Evolutionary conservation across 2,797 vertebrate species (phyloP).

Genomic region (Miichthys miiuy): DNA sequence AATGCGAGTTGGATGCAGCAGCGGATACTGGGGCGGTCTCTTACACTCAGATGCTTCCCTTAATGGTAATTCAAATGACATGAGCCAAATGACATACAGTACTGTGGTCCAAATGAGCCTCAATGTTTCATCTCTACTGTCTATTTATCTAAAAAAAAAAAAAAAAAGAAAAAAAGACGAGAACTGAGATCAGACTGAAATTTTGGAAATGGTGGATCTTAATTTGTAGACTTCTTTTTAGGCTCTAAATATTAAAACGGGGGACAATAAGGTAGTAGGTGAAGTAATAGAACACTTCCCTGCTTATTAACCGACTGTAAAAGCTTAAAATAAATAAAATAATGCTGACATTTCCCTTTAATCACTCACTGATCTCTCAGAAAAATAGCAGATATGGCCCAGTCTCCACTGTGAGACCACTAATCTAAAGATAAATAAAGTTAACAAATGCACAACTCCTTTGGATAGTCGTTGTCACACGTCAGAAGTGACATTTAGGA

Average conservation of each 20-base stretch:
- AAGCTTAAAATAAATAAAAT: not conserved
- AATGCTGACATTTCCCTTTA: not conserved
- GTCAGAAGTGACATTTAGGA: conserved; percentile 42
- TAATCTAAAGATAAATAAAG: conserved; percentile 11
- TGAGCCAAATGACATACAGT: conserved; percentile 47
- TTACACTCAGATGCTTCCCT: conserved; percentile 65
- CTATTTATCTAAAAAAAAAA: not conserved
- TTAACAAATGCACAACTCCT: conserved; percentile 12
- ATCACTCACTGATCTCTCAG: not conserved
- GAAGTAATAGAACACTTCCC: not conserved
- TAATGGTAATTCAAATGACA: conserved; percentile 65
- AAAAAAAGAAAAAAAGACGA: not conserved
- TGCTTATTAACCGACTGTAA: not conserved
- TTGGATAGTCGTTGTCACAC: not conserved
- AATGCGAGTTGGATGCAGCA: conserved; percentile 75
- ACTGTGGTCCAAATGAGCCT: not conserved
- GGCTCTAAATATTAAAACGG: not conserved
- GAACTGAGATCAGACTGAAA: not conserved
- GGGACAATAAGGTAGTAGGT: no score
- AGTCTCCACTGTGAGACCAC: not conserved
- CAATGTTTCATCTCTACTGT: not conserved
- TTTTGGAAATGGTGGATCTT: not conserved
- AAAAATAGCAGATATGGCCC: not conserved
- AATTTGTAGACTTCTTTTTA: not conserved
- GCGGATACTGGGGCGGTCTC: conserved; percentile 77